phyloP scores from a whole-genome alignment of 2,113 vertebrate genomes.

The Nerophis ophidion region DNA sequence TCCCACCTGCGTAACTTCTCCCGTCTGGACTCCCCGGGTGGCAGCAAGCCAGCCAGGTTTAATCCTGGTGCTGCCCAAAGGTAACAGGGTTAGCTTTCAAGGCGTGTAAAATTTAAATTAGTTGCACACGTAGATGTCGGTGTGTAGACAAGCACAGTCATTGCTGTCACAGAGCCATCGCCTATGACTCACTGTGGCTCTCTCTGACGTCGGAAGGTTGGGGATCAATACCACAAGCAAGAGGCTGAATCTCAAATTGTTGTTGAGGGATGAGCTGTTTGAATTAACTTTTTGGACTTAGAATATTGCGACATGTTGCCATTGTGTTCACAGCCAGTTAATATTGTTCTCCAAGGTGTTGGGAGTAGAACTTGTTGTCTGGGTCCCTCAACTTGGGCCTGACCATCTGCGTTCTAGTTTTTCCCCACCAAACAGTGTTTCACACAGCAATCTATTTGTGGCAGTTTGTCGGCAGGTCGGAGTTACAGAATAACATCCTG shows the following conservation, averaged over 20 bases:
- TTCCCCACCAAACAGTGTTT: too few species aligned
- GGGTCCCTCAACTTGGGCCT: too few species aligned
- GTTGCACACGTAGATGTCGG: neutral
- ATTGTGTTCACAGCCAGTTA: neutral
- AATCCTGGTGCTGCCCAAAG: slow-evolving; percentile 33
- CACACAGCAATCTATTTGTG: too few species aligned
- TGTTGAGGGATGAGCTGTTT: too few species aligned
- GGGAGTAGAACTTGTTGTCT: too few species aligned
- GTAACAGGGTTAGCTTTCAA: slow-evolving; percentile 11
- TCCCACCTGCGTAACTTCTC: slow-evolving; percentile 84
- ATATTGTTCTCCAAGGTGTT: too few species aligned
- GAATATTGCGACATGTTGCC: neutral
- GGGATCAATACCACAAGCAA: neutral
- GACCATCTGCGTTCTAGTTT: too few species aligned
- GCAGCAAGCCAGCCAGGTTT: slow-evolving; percentile 23
- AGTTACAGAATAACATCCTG: too few species aligned
- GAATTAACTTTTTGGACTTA: neutral
- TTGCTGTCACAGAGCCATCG: too few species aligned
- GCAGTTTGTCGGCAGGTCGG: too few species aligned
- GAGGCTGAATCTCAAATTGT: neutral
- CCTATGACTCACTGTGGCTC: neutral
- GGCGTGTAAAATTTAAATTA: neutral
- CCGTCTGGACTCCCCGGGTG: slow-evolving; percentile 81
- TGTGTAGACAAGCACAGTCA: neutral
- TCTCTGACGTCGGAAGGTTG: neutral